A percentile compares a stretch with the other conserved stretches of the same genome.
These are phyloP conservation scores for Bombus terrestris DNA, from an alignment of 1,140 invertebrate genomes.

Conservation along the genomic window DNA sequence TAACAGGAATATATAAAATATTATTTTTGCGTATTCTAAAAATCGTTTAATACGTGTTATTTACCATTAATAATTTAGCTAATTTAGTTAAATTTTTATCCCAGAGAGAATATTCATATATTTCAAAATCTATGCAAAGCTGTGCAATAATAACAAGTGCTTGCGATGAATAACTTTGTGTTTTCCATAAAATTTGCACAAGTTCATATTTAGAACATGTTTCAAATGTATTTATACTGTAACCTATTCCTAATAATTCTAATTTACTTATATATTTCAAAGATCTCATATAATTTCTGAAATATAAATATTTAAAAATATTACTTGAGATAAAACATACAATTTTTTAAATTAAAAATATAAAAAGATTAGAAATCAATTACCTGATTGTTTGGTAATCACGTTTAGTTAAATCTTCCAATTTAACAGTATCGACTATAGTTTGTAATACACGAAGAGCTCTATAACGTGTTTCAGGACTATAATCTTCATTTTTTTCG, in stretches of 20 bases:
- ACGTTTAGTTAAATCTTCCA: conserved; percentile 74
- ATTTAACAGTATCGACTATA: conserved; percentile 65
- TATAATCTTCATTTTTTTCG: conserved; percentile 62
- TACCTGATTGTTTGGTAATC: conserved; percentile 63
- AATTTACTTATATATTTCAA: conserved; percentile 78
- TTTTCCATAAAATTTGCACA: conserved; percentile 72
- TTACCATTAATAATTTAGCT: conserved; percentile 70
- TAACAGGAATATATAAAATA: conserved; percentile 9
- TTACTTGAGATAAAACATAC: not conserved
- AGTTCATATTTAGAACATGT: conserved; percentile 74
- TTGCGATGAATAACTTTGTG: conserved; percentile 55
- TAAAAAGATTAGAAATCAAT: not conserved
- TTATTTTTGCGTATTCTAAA: conserved; percentile 10
- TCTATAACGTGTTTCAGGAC: conserved; percentile 72
- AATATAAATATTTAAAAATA: conserved; percentile 40
- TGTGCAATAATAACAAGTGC: conserved; percentile 70
- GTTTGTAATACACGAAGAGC: conserved; percentile 76
- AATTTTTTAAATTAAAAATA: not conserved
- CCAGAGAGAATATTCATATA: conserved; percentile 72
- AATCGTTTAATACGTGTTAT: not conserved
- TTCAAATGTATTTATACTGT: conserved; percentile 75
- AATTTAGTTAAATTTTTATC: conserved; percentile 70
- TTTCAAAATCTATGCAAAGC: conserved; percentile 73
- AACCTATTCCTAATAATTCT: conserved; percentile 78
- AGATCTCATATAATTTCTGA: conserved; percentile 74